phyloP scores from a whole-genome alignment of 2,797 vertebrate species.

The Otus scops region DNA sequence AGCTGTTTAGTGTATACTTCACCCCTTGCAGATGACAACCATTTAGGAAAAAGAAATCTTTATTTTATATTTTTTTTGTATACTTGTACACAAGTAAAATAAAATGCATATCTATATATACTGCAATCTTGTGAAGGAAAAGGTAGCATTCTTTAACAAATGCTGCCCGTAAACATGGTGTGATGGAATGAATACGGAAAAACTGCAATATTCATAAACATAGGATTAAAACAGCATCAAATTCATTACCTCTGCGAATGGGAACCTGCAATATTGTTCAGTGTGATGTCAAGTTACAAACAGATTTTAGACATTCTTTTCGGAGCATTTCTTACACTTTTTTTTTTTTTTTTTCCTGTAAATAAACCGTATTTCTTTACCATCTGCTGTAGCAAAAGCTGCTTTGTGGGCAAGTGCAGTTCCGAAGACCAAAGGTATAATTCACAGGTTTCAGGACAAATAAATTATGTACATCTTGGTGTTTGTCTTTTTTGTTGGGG shows the following conservation, averaged over 20 bases:
- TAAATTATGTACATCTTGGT: conserved; percentile 88
- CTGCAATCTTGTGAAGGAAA: conserved; percentile 85
- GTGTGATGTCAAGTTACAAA: conserved; percentile 57
- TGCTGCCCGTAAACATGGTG: conserved; percentile 84
- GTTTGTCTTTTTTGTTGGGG: conserved; percentile 71
- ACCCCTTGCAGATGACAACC: conserved; percentile 25
- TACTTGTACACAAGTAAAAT: conserved; percentile 99
- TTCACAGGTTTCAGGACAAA: conserved; percentile 88
- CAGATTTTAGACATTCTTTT: conserved; percentile 60
- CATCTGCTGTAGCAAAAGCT: conserved; percentile 77
- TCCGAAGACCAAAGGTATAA: conserved; percentile 87
- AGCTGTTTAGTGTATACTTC: not conserved
- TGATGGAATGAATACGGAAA: conserved; percentile 79
- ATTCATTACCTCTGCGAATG: conserved; percentile 85
- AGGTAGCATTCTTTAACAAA: conserved; percentile 89
- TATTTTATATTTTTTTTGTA: conserved; percentile 78
- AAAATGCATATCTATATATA: conserved; percentile 98
- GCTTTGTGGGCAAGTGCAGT: conserved; percentile 81
- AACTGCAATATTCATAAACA: conserved; percentile 82
- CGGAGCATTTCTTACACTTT: conserved; percentile 67
- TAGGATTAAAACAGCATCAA: conserved; percentile 81
- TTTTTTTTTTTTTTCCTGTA: conserved; percentile 54
- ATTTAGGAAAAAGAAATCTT: conserved; percentile 79
- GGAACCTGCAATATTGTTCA: conserved; percentile 64
- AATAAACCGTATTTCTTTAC: conserved; percentile 70